phyloP scores from a whole-genome alignment of 2,888 invertebrate genomes.

The Acronicta psi region DNA sequence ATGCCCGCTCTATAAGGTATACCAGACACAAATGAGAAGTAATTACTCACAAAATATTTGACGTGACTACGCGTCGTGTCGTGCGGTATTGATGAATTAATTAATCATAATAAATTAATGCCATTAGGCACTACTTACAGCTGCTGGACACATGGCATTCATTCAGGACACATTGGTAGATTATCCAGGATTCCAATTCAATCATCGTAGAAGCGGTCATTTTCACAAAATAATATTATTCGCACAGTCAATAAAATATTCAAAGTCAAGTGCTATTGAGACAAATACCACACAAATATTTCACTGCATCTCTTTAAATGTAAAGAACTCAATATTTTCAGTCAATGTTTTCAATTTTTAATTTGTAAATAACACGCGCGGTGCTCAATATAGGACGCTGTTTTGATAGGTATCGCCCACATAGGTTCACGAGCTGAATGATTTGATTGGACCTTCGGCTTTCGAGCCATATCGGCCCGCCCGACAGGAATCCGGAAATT shows the following conservation, averaged over 20 bases:
- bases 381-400: conserved; percentile 62
- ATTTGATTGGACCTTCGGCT: conserved; percentile 71
- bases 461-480: conserved; percentile 63
- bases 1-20: no score
- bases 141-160: conserved; percentile 91
- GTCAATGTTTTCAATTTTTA: conserved; percentile 66
- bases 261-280: conserved; percentile 52
- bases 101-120: conserved; percentile 28
- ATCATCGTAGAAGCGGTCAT: conserved; percentile 90
- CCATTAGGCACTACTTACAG: conserved; percentile 86
- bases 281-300: conserved; percentile 58
- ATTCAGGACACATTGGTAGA: conserved; percentile 91
- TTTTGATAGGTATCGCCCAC: conserved; percentile 78
- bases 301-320: conserved; percentile 60
- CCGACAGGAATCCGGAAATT: conserved; percentile 67
- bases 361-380: conserved; percentile 72
- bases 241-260: conserved; percentile 62
- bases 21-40: no score
- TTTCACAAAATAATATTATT: conserved; percentile 65
- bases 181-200: conserved; percentile 92
- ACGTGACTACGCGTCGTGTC: conserved; percentile 23
- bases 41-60: conserved; percentile 23
- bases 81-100: conserved; percentile 32
- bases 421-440: conserved; percentile 71
- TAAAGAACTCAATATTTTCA: conserved; percentile 63